phyloP scores from a whole-genome alignment of 2,113 vertebrate species.

The Scytalopus superciliaris region DNA sequence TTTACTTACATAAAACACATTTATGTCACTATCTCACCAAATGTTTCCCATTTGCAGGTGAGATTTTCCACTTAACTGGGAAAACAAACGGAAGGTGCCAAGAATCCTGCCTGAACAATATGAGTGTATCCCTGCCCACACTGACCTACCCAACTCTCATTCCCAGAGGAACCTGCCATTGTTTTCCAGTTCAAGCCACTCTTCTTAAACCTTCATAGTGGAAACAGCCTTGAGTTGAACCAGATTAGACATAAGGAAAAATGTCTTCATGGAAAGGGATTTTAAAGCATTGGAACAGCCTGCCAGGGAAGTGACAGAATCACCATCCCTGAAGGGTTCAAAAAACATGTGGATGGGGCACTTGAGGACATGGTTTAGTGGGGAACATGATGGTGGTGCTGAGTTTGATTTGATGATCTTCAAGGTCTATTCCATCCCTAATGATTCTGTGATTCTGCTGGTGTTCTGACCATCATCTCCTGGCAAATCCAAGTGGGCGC shows the following conservation, averaged over 20 bases:
- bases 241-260: background rate
- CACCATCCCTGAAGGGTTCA: background rate
- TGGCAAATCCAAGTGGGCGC: background rate
- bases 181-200: background rate
- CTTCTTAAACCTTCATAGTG: background rate
- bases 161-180: background rate
- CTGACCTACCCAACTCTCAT: background rate
- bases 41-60: background rate
- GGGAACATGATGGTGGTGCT: background rate
- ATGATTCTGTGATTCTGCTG: background rate
- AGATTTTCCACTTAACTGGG: constrained; percentile 45
- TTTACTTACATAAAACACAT: constrained; percentile 10
- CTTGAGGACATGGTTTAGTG: background rate
- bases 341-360: background rate
- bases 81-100: constrained; percentile 37
- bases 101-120: background rate
- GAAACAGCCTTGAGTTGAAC: background rate
- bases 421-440: background rate
- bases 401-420: background rate
- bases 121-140: background rate
- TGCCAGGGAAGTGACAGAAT: background rate
- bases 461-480: background rate
- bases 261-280: background rate
- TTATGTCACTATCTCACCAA: constrained; percentile 29
- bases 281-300: background rate